Base-by-base conservation (phyloP, 2,113 vertebrate genomes). In the Fulica atra region DNA sequence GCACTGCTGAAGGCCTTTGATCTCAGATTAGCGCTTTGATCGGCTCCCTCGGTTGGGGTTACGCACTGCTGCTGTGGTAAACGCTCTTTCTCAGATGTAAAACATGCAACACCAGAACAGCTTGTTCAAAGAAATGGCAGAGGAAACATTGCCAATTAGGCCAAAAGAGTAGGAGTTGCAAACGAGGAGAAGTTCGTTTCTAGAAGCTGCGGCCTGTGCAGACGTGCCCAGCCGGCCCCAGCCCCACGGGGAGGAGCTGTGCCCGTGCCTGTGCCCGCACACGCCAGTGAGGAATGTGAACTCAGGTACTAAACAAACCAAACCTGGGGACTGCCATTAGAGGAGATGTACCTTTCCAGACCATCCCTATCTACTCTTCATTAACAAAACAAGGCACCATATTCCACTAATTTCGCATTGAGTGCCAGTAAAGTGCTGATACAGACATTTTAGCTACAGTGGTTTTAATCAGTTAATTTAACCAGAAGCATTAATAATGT, bases 391-490 rank as follows among this genome's bases (percentile, higher is more conserved):
- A 95, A 63, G 33, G 96, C 29, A 29, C 97, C 96, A 60, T 93
- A 95, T 98, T 92, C 97, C 96, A 97, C 98, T 98, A 97, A 96
- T 98, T 97, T 95, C 97, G 96, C 97, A 79, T 97, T 98, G 96
- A 96, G 93, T 70, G 91, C 13, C 19, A 78, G 95, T 74, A 86
- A 98, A 97, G 95, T 90, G 91, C 97, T 98, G 97, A 98, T 98
- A 97, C n/a, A 18, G 72, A 93, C 97, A 81, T 95, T 98, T 98
- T 96, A 98, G 97, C 97, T 96, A 86, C 97, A 86, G 97, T 94
- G 96, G 48, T 94, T 98, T 97, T 98, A 98, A 98, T 98, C 97
- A 98, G 98, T 98, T 98, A 98, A 98, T 98, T 98, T 98, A 97
- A 97, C 97, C 96, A 97, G 97, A 97, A 98, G 94, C 97, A 97